Evolutionary conservation across 2,797 vertebrate species (phyloP), one percentile per base, ranked within the genome.

Genomic region (Oophaga sylvatica): DNA sequence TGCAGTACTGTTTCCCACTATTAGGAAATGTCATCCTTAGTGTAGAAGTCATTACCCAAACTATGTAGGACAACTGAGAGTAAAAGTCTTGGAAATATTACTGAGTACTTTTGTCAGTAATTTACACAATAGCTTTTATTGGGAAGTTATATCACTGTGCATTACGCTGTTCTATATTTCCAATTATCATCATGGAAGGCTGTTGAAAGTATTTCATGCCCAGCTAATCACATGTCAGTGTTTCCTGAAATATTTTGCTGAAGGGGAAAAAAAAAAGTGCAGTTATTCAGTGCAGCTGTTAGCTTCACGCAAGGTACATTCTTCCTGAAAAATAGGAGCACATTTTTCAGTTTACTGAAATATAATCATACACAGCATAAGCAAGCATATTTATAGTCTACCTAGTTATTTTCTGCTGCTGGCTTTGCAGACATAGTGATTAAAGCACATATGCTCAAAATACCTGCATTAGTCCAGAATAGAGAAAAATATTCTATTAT

Each of bases 371-470:
- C 79, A 89, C 73, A 76, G 79, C 73, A 79, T 86, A 89, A 89
- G 86, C 88, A 89, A 86, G 79, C 80, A 83, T 89, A 82, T 85
- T 89, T 89, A 81, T 81, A 89, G 78, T 60, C 35, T 68, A 85
- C 78, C 77, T 73, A 88, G 70, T 81, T 80, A 89, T 85, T 68
- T 82, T 80, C 53, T 84, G 76, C 56, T 71, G 63, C 31, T 80
- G 67, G 85, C 57, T 84, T 56, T 67, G 70, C 77, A 85, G 68
- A 88, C 83, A 45, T 67, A 67, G 45, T 76, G 59, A 84, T 85
- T 85, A 41, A 81, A 80, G 68, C 67, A 75, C 53, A 81, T 81
- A 63, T 53, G 45, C 62, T 85, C 76, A 75, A 81, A 82, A 67
- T 80, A 48, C 57, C 11, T 31, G 71, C 57, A 60, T 31, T 48